Base-by-base conservation (phyloP, 2,888 invertebrate genomes). In the Lithophane leautieri region DNA sequence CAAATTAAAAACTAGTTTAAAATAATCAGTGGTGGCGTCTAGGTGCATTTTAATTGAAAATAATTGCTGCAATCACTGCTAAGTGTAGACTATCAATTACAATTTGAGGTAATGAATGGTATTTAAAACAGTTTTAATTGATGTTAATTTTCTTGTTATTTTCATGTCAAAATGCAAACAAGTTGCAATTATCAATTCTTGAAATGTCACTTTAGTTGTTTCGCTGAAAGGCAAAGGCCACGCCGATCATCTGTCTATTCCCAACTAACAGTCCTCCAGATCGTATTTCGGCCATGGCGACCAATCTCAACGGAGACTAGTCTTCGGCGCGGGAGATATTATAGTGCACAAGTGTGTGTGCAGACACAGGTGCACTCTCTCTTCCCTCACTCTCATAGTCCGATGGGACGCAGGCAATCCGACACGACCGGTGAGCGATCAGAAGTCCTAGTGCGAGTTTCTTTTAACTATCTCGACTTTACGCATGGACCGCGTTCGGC, bases 31-130 rank as follows among this genome's bases (percentile, higher is more conserved):
- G 4, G 4, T 28, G 14, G 42, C 34, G 1, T 25, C 14, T 50
- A 69, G 70, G 83, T 78, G 83, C 70, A 83, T 79, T 83, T 83
- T 78, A 79, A 79, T 79, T 63, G n/a, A 58, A 22, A 79, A 63
- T 78, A 47, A 70, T 58, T 44, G 19, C 4, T 63, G 42, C 83
- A 78, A 83, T 79, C 62, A 79, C 34, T n/a, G 28, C 7, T 34
- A 2, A 34, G 34, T 78, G 58, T 40, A 44, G 19, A 8, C 69
- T 63, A 63, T 83, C 44, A 79, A 28, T 83, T 40, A 60, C 40
- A 79, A 78, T 83, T 81, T 69, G 28, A 58, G 50, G 0, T 67
- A 61, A 67, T 83, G 12, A 28, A 42, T 8, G 4, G 54, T 67
- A 42, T 61, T 82, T 66, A 56, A 66, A 61, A 28, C 14, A 34